Conservation (phyloP, 2,113 vertebrate genomes). For the Emydocephalus ijimae region DNA sequence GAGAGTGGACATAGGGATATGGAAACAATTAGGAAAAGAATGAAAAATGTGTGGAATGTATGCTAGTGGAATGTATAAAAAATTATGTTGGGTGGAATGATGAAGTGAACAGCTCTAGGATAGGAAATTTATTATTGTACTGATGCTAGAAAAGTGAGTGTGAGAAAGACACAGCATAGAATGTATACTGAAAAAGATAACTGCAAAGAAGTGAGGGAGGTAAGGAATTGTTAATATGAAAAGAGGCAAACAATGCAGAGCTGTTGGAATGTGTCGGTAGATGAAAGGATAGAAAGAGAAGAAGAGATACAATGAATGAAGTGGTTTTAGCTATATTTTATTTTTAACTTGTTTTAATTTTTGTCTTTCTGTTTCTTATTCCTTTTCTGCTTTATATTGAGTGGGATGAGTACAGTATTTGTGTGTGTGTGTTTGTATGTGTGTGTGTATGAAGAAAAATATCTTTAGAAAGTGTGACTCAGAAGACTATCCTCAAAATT, state of each 20-base stretch:
- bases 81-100: background rate
- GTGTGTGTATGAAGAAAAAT: background rate
- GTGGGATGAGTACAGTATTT: background rate
- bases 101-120: background rate
- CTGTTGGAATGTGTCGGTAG: background rate
- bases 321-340: background rate
- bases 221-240: background rate
- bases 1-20: background rate
- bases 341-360: background rate
- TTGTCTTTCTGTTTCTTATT: background rate
- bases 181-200: background rate
- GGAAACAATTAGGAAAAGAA: background rate
- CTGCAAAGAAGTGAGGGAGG: background rate
- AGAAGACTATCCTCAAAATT: background rate
- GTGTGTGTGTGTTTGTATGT: background rate
- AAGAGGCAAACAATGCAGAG: background rate
- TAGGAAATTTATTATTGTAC: background rate
- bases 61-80: background rate
- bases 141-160: background rate
- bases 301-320: background rate
- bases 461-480: background rate
- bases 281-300: background rate
- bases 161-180: background rate
- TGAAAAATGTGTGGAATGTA: background rate
- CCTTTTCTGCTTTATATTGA: background rate